These are phyloP conservation scores for Fukomys damarensis DNA, from an alignment of 2,113 vertebrate genomes.

Conservation along the genomic window DNA sequence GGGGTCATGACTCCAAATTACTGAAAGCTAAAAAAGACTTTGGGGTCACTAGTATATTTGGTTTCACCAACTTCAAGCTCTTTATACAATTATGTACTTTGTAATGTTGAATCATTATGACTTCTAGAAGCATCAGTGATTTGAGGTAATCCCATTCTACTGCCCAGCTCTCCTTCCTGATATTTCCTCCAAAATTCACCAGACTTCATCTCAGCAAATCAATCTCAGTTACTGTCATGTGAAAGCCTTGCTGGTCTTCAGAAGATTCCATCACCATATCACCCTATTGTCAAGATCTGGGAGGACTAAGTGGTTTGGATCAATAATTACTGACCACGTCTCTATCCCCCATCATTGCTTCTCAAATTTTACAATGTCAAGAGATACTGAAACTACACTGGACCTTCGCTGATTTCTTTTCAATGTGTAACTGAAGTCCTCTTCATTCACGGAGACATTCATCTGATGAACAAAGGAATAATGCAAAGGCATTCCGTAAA, in stretches of 20 bases:
- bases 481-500: background rate
- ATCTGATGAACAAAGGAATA: background rate
- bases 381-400: background rate
- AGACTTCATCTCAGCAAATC: background rate
- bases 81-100: background rate
- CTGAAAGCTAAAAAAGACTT: constrained; percentile 34
- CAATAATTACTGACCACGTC: background rate
- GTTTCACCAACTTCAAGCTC: background rate
- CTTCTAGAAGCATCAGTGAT: background rate
- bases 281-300: background rate
- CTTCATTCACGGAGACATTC: background rate
- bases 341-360: background rate
- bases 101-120: background rate
- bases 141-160: background rate
- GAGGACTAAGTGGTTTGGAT: background rate
- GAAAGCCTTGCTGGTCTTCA: background rate
- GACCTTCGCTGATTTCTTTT: background rate
- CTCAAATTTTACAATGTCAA: background rate
- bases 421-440: background rate
- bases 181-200: background rate
- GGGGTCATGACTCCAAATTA: background rate
- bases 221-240: background rate
- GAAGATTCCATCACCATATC: background rate
- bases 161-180: background rate
- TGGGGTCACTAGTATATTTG: background rate